A percentile compares a stretch with the other conserved stretches of the same genome.
These are phyloP conservation scores for Petromus typicus DNA, from an alignment of 2,113 vertebrate species.

Conservation along the genomic window DNA sequence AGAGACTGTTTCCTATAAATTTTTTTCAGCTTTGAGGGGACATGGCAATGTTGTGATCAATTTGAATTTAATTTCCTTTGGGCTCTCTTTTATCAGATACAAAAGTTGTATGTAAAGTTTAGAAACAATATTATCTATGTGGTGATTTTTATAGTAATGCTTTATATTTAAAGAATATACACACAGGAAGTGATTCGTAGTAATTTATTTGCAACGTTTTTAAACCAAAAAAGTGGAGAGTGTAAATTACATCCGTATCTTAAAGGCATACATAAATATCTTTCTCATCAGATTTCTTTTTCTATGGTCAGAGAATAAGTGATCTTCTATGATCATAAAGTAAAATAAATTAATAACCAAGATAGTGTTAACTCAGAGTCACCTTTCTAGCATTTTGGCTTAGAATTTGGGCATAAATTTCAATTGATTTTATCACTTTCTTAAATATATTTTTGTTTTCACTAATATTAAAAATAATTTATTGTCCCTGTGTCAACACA, in stretches of 20 bases:
- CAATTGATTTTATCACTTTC: not conserved
- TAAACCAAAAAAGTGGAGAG: not conserved
- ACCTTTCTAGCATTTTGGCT: not conserved
- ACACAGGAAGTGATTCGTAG: not conserved
- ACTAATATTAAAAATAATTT: not conserved
- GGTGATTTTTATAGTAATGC: not conserved
- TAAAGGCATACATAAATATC: not conserved
- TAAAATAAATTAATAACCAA: not conserved
- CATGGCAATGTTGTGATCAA: not conserved
- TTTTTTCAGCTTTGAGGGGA: not conserved
- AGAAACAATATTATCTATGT: not conserved
- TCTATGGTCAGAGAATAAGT: not conserved
- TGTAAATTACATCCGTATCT: not conserved
- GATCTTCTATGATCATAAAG: not conserved
- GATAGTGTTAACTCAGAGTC: not conserved
- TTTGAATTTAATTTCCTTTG: slow-evolving; percentile 12
- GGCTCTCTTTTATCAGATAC: not conserved
- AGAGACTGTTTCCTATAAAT: not conserved
- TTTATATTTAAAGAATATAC: not conserved
- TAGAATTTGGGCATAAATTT: not conserved
- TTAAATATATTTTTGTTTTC: not conserved
- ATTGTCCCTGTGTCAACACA: not conserved
- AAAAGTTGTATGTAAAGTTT: not conserved
- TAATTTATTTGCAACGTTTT: not conserved
- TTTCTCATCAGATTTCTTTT: not conserved